A percentile compares a stretch with the other conserved stretches of the same genome.
These are phyloP conservation scores for Encarsia formosa DNA, from an alignment of 2,888 invertebrate species.

Conservation along the genomic window DNA sequence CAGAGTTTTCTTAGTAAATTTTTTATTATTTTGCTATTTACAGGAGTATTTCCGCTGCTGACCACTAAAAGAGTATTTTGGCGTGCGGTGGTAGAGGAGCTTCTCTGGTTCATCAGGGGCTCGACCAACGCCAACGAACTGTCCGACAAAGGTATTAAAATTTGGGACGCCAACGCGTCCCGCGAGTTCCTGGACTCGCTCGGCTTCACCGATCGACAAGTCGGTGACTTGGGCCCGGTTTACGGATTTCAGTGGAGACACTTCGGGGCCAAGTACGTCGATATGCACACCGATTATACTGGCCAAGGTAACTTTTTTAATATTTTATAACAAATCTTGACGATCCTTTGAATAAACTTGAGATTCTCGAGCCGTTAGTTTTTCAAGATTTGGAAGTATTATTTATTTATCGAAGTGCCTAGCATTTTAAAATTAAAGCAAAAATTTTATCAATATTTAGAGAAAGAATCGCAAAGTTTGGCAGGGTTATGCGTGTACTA, in stretches of 20 bases:
- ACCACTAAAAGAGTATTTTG: conserved; percentile 95
- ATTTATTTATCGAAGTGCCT: too few relatives aligned
- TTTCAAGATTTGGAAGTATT: too few relatives aligned
- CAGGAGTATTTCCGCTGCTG: conserved; percentile 72
- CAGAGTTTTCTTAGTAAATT: too few relatives aligned
- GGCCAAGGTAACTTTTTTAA: conserved; percentile 51
- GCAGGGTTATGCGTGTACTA: too few relatives aligned
- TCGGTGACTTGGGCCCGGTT: conserved; percentile 93
- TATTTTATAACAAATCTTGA: too few relatives aligned
- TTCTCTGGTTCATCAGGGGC: conserved; percentile 92
- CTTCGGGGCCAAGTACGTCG: conserved; percentile 87
- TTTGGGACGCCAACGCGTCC: conserved; percentile 96
- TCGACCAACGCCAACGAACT: conserved; percentile 84
- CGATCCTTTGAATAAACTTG: too few relatives aligned
- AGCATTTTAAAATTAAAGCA: too few relatives aligned
- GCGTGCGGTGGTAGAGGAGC: conserved; percentile 85
- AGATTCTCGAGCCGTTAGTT: too few relatives aligned
- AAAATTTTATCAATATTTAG: too few relatives aligned
- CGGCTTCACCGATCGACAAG: conserved; percentile 79
- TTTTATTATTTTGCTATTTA: neutral
- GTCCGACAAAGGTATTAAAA: conserved; percentile 74
- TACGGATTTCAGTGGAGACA: conserved; percentile 99
- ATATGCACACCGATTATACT: conserved; percentile 77
- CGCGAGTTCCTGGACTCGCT: conserved; percentile 78
- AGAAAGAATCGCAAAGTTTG: too few relatives aligned